phyloP scores from a whole-genome alignment of 2,113 vertebrate species.

The Paramisgurnus dabryanus region DNA sequence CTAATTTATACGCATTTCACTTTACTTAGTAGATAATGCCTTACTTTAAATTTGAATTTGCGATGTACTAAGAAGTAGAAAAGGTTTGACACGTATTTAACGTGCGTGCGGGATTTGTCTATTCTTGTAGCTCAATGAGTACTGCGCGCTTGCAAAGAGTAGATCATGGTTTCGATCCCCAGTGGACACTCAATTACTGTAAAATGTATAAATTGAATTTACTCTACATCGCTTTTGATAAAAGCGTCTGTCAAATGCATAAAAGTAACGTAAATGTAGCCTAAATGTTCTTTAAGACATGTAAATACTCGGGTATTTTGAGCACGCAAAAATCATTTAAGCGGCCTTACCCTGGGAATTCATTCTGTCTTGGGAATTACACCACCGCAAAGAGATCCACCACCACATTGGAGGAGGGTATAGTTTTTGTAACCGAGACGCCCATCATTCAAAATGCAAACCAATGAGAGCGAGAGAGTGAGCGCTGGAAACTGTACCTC shows the following conservation, averaged over 20 bases:
- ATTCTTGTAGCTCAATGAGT: no score
- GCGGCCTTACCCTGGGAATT: not conserved
- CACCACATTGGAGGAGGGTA: slow-evolving; percentile 66
- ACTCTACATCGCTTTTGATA: no score
- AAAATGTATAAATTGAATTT: no score
- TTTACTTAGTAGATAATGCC: not conserved
- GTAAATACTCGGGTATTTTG: not conserved
- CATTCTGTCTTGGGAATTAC: not conserved
- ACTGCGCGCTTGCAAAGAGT: no score
- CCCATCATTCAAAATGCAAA: slow-evolving; percentile 74
- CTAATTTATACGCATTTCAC: not conserved
- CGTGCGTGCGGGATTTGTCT: no score
- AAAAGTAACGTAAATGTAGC: no score
- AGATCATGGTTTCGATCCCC: no score
- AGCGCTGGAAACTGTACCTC: slow-evolving; percentile 52
- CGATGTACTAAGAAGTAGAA: no score
- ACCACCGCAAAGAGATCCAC: slow-evolving; percentile 38
- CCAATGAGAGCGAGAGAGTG: slow-evolving; percentile 62
- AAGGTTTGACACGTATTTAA: no score
- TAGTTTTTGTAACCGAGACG: slow-evolving; percentile 69
- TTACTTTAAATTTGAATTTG: not conserved
- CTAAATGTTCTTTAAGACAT: not conserved
- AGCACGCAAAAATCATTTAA: not conserved
- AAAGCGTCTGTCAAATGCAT: no score
- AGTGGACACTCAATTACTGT: no score